Evolutionary conservation across 2,113 vertebrate species (phyloP).

Genomic region (Poicephalus meyeri): DNA sequence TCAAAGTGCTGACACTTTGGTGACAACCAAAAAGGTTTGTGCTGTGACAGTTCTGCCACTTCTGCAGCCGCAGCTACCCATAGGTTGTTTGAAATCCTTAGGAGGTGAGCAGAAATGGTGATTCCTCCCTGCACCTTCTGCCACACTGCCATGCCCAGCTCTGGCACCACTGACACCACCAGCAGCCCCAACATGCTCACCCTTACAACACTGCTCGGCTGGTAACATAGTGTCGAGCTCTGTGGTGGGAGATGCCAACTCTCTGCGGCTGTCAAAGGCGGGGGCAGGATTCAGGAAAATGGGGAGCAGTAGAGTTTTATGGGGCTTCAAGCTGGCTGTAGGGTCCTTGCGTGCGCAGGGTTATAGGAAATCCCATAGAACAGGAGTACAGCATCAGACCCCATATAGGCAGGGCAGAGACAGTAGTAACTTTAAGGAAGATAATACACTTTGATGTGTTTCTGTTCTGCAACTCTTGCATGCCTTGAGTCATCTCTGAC

Average conservation of each 20-base stretch:
- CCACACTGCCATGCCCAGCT: not conserved
- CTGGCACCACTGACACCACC: not conserved
- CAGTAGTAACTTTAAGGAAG: not conserved
- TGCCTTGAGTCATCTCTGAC: not conserved
- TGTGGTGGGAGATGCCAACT: not conserved
- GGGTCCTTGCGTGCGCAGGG: not conserved
- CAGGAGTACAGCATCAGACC: fast-evolving
- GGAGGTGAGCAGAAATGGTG: not conserved
- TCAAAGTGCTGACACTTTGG: not conserved
- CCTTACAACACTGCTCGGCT: fast-evolving
- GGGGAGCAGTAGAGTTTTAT: not conserved
- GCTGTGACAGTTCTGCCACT: not conserved
- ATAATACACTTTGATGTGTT: not conserved
- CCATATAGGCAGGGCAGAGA: not conserved
- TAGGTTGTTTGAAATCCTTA: fast-evolving
- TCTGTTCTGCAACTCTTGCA: not conserved
- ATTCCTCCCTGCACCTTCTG: not conserved
- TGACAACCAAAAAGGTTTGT: not conserved
- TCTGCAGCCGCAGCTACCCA: not conserved
- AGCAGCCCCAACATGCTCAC: fast-evolving
- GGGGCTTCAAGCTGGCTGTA: not conserved
- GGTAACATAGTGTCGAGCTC: fast-evolving
- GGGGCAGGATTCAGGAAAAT: not conserved
- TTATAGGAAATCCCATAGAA: not conserved
- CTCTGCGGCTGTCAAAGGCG: not conserved